phyloP scores from a whole-genome alignment of 2,888 invertebrate species.

The Hesperia comma region DNA sequence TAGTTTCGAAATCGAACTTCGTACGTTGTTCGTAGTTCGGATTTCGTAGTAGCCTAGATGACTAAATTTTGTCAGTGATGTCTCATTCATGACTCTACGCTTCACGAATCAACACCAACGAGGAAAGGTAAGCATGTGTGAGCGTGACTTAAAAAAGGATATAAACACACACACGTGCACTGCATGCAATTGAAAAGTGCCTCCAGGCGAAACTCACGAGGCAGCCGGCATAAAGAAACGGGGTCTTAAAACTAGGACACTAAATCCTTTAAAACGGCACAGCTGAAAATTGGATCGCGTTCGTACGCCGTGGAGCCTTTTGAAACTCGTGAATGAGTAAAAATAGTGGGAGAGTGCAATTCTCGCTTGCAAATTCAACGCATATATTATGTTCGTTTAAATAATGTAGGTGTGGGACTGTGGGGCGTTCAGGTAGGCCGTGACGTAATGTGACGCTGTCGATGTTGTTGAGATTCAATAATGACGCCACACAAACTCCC shows the following conservation, averaged over 20 bases:
- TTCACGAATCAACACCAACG: too few relatives aligned
- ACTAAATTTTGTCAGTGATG: too few relatives aligned
- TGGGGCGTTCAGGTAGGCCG: background rate
- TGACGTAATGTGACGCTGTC: too few relatives aligned
- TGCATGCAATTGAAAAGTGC: conserved; percentile 29
- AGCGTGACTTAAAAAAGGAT: background rate
- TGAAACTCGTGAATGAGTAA: conserved; percentile 11
- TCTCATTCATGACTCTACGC: too few relatives aligned
- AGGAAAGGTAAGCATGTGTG: background rate
- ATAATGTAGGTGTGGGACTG: background rate
- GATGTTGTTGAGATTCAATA: too few relatives aligned
- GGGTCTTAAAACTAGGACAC: conserved; percentile 29
- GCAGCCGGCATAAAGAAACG: conserved; percentile 19
- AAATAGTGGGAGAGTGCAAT: conserved; percentile 9
- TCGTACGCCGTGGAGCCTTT: background rate
- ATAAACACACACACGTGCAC: background rate
- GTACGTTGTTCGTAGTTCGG: too few relatives aligned
- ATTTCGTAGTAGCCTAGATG: too few relatives aligned
- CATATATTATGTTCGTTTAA: background rate
- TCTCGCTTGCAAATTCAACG: conserved; percentile 3
- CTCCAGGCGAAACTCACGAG: conserved; percentile 17
- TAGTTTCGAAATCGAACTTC: too few relatives aligned
- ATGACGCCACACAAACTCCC: too few relatives aligned
- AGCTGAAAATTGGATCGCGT: conserved; percentile 32
- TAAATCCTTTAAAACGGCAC: conserved; percentile 32